A percentile compares a stretch with the other conserved stretches of the same genome.
Conservation (phyloP, 2,797 vertebrate genomes). For the Mormyrus proboscirostris region DNA sequence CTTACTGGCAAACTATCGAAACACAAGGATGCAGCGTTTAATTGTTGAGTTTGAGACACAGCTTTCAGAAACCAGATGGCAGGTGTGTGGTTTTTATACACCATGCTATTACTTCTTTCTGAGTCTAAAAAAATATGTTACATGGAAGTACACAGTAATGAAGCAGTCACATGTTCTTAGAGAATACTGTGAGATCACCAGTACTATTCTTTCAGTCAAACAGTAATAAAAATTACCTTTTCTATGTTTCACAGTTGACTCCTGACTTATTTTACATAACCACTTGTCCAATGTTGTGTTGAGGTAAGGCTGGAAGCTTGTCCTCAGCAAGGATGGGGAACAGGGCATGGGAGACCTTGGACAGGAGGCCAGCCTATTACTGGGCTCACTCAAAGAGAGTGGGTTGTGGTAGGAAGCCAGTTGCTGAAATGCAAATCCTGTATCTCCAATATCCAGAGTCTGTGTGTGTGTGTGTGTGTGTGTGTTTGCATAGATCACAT, state of each 20-base stretch:
- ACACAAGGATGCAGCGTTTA: background rate
- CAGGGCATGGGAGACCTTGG: background rate
- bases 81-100: background rate
- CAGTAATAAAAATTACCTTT: constrained; percentile 10
- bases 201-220: constrained; percentile 13
- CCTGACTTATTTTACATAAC: background rate
- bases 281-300: background rate
- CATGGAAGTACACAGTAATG: background rate
- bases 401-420: background rate
- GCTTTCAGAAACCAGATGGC: background rate
- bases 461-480: background rate
- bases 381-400: background rate
- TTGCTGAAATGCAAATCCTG: background rate
- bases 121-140: background rate
- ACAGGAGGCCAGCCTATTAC: background rate
- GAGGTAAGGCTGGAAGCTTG: background rate
- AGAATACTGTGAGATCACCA: background rate
- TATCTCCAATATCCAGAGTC: background rate
- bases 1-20: background rate
- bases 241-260: background rate
- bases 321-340: background rate
- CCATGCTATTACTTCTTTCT: background rate
- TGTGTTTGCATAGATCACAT: no score
- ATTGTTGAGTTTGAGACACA: background rate
- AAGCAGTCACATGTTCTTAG: background rate